Base-by-base conservation (phyloP, 2,888 invertebrate species). In the Aphidoletes aphidimyza region DNA sequence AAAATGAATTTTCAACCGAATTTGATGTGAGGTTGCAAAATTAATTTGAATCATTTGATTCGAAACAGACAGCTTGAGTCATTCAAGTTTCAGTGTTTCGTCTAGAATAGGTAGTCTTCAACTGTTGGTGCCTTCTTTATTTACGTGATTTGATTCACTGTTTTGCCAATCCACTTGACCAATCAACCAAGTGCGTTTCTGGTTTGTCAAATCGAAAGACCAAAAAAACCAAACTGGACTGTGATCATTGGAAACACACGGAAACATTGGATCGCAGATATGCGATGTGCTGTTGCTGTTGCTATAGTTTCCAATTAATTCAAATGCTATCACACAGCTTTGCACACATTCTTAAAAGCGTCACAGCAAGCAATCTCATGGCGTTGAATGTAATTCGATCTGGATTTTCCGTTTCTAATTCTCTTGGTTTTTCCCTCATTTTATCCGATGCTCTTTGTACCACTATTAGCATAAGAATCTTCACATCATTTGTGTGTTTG, bases 401-500 rank as follows among this genome's bases (percentile, higher is more conserved):
- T 19, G 47, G 47, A 47, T 47, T 54, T 54, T 54, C 54, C 54
- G 54, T 54, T 54, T 54, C 17, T 19, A 11, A 11, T 47, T 47
- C 19, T 47, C 2, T 47, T 47, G 8, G 2, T 47, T 47, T 47
- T 54, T 54, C 22, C 54, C 22, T 22, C 2, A 9, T 69, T 69
- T 30, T 69, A 11, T 30, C 30, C 17, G 0, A 30, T 30, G 26
- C 30, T 69, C 34, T 69, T 69, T 17, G 11, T 26, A 8, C 22
- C 54, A 30, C 30, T 11, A 69, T 69, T 69, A 69, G 3, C 69
- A 69, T 69, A 69, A 69, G 69, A 69, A 69, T 69, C 14, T 69
- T 30, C 69, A 69, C 69, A 69, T 69, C 69, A 69, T 26, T 30
- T 69, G n/a, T n/a, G n/a, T n/a, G n/a, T n/a, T n/a, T n/a, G n/a